Percentiles rank a stretch among this genome's conserved stretches.
Evolutionary conservation across 2,888 invertebrate genomes (phyloP).

Genomic region (Aphidoletes aphidimyza): DNA sequence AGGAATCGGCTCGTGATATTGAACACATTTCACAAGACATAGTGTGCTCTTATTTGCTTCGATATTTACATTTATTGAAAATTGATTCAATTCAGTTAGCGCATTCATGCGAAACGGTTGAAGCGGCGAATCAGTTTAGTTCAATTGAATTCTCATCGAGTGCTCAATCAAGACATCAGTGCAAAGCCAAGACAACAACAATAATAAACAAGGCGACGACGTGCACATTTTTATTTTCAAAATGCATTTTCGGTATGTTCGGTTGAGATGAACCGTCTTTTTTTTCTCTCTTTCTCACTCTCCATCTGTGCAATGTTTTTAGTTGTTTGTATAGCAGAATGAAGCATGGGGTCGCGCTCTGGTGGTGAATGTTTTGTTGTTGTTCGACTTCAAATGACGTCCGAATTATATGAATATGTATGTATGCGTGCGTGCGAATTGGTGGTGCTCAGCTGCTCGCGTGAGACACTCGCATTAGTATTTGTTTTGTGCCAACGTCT

Average conservation of each 20-base stretch:
- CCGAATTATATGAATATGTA: too few species aligned
- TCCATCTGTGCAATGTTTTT: too few species aligned
- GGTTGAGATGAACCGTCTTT: too few species aligned
- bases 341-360: too few species aligned
- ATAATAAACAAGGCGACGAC: not conserved
- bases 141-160: not conserved
- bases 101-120: slow-evolving; percentile 21
- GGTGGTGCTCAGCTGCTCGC: too few species aligned
- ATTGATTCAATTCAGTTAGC: slow-evolving; percentile 42
- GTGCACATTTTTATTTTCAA: not conserved
- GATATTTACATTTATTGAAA: slow-evolving; percentile 27
- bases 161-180: not conserved
- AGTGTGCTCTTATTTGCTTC: not conserved
- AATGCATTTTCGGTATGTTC: not conserved
- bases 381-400: too few species aligned
- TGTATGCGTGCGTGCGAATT: too few species aligned
- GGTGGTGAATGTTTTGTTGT: too few species aligned
- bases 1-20: not conserved
- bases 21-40: not conserved
- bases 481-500: too few species aligned
- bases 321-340: too few species aligned
- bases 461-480: too few species aligned
- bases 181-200: not conserved
- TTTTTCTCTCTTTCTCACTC: too few species aligned
- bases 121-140: not conserved